Evolutionary conservation across 2,113 vertebrate species (phyloP).

Genomic region (Sapajus apella): DNA sequence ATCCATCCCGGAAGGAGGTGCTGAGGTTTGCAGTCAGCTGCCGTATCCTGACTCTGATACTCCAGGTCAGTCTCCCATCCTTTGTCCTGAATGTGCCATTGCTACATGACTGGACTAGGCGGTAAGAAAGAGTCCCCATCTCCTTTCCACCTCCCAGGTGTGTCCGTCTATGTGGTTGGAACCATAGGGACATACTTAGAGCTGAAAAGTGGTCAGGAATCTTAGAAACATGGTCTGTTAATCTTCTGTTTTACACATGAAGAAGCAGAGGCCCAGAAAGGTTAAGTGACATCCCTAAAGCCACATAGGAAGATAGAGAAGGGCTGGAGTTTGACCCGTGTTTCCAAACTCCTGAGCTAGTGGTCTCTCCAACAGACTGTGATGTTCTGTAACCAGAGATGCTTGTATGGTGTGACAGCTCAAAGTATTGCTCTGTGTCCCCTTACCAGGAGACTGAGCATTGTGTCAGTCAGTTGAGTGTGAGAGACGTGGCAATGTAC

Average conservation of each 20-base stretch:
- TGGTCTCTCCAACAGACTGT: not conserved
- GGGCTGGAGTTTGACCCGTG: not conserved
- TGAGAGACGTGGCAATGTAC: not conserved
- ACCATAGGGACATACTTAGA: not conserved
- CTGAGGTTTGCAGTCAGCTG: constrained; percentile 87
- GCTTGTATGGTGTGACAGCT: not conserved
- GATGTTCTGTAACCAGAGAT: not conserved
- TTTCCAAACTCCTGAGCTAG: not conserved
- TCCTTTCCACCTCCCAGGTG: not conserved
- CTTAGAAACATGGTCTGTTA: not conserved
- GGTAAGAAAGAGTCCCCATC: not conserved
- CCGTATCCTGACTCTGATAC: constrained; percentile 88
- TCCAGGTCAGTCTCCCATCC: constrained; percentile 90
- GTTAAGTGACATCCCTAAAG: constrained; percentile 1
- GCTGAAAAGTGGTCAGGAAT: not conserved
- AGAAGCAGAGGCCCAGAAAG: not conserved
- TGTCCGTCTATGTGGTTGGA: not conserved
- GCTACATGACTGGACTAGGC: not conserved
- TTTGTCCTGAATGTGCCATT: not conserved
- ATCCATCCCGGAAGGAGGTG: constrained; percentile 83
- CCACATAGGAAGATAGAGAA: constrained; percentile 18
- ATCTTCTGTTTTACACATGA: not conserved
- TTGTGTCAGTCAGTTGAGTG: not conserved
- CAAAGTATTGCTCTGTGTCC: not conserved
- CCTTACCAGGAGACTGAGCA: not conserved